Conservation (phyloP, 2,113 vertebrate genomes). For the Platanista minor region DNA sequence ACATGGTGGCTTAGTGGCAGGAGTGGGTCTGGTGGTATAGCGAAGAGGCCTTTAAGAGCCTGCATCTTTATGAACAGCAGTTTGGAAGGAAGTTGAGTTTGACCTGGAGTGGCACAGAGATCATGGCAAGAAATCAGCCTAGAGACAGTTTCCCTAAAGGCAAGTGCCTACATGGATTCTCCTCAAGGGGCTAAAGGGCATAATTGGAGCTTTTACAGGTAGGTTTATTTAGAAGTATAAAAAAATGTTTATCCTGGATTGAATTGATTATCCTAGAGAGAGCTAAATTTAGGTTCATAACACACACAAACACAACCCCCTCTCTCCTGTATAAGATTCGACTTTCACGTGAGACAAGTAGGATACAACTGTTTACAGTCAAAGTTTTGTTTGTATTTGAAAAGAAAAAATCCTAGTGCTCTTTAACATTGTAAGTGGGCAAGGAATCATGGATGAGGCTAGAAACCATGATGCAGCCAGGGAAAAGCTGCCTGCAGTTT, state of each 20-base stretch:
- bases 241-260: not conserved
- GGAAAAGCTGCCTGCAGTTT: not conserved
- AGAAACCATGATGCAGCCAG: not conserved
- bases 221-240: conserved; percentile 10
- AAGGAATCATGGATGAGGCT: not conserved
- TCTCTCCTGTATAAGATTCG: not conserved
- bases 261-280: not conserved
- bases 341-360: conserved; percentile 24
- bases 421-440: not conserved
- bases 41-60: not conserved
- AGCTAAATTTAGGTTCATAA: conserved; percentile 20
- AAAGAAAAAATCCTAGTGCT: conserved; percentile 6
- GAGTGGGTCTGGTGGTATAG: not conserved
- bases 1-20: not conserved
- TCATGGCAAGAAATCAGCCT: conserved; percentile 11
- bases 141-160: conserved; percentile 17
- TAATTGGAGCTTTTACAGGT: not conserved
- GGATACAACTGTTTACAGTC: conserved; percentile 1
- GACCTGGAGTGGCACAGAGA: not conserved
- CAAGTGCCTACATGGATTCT: not conserved
- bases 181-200: not conserved
- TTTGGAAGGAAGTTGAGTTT: not conserved
- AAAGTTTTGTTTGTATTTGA: conserved; percentile 32
- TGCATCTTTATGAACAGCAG: not conserved
- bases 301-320: not conserved